phyloP scores from a whole-genome alignment of 2,113 vertebrate genomes.

The Trinectes maculatus region DNA sequence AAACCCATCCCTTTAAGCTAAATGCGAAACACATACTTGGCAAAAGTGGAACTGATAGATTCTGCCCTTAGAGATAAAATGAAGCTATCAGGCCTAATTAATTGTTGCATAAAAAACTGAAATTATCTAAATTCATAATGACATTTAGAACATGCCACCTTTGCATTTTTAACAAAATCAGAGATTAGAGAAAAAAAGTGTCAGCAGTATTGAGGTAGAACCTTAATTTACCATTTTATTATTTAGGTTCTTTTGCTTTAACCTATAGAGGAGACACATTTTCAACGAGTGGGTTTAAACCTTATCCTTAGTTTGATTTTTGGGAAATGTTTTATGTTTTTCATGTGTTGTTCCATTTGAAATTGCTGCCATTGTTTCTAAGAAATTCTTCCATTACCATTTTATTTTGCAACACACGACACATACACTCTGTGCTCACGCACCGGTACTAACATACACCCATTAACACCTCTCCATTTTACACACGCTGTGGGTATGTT shows the following conservation, averaged over 20 bases:
- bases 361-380: slow-evolving; percentile 57
- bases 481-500: slow-evolving; percentile 65
- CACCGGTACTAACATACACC: slow-evolving; percentile 62
- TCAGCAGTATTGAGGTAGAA: slow-evolving; percentile 25
- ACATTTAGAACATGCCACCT: slow-evolving; percentile 31
- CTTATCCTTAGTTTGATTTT: slow-evolving; percentile 41
- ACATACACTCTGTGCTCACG: slow-evolving; percentile 27
- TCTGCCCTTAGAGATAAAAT: slow-evolving; percentile 54
- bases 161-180: slow-evolving; percentile 30
- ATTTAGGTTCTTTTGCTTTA: slow-evolving; percentile 14
- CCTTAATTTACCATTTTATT: slow-evolving; percentile 31
- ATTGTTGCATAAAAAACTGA: slow-evolving; percentile 42
- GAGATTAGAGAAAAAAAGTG: slow-evolving; percentile 16
- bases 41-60: slow-evolving; percentile 62
- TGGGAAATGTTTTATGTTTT: slow-evolving; percentile 62
- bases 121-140: slow-evolving; percentile 44
- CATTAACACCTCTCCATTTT: slow-evolving; percentile 74
- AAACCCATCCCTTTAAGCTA: slow-evolving; percentile 59
- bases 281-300: slow-evolving; percentile 55
- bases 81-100: slow-evolving; percentile 51
- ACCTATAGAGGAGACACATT: not conserved
- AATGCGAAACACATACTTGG: slow-evolving; percentile 65
- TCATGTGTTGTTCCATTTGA: slow-evolving; percentile 63
- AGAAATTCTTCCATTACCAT: slow-evolving; percentile 51
- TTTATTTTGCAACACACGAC: slow-evolving; percentile 69